Evolutionary conservation across 2,113 vertebrate genomes (phyloP).

Genomic region (Poeciliopsis turrubarensis): DNA sequence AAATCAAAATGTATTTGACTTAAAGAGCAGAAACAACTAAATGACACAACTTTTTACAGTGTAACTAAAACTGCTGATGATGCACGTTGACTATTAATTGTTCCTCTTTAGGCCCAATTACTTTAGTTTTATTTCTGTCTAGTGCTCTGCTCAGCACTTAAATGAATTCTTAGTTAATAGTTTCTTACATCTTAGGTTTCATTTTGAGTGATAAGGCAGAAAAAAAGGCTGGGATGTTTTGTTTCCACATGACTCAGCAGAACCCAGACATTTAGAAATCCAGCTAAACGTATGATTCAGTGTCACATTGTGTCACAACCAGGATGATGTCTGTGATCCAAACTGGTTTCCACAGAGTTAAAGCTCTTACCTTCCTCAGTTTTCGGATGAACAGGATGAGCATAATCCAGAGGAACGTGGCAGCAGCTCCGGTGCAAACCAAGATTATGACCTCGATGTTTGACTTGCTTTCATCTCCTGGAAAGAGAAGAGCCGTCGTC

Average conservation of each 20-base stretch:
- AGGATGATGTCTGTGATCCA: neutral
- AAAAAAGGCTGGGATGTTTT: neutral
- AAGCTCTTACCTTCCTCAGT: slow-evolving; percentile 85
- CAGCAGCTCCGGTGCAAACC: slow-evolving; percentile 89
- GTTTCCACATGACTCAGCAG: neutral
- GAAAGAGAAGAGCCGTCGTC: slow-evolving; percentile 36
- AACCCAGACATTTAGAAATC: neutral
- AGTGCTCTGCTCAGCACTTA: too few species aligned
- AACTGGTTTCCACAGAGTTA: neutral
- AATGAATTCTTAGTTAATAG: too few species aligned
- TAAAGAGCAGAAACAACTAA: too few species aligned
- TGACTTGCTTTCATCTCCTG: slow-evolving; percentile 89
- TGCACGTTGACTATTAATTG: too few species aligned
- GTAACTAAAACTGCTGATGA: too few species aligned
- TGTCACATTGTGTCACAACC: slow-evolving; percentile 30
- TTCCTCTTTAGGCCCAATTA: too few species aligned
- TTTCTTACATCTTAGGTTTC: too few species aligned
- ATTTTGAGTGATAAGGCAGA: neutral
- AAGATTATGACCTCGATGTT: slow-evolving; percentile 92
- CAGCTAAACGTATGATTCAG: slow-evolving; percentile 29
- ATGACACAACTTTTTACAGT: too few species aligned
- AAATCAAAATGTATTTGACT: too few species aligned
- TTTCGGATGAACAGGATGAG: slow-evolving; percentile 93
- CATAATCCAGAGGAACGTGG: slow-evolving; percentile 94
- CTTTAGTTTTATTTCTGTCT: too few species aligned